These are phyloP conservation scores for Papilio polyxenes DNA, from an alignment of 1,140 invertebrate genomes.

Conservation along the genomic window DNA sequence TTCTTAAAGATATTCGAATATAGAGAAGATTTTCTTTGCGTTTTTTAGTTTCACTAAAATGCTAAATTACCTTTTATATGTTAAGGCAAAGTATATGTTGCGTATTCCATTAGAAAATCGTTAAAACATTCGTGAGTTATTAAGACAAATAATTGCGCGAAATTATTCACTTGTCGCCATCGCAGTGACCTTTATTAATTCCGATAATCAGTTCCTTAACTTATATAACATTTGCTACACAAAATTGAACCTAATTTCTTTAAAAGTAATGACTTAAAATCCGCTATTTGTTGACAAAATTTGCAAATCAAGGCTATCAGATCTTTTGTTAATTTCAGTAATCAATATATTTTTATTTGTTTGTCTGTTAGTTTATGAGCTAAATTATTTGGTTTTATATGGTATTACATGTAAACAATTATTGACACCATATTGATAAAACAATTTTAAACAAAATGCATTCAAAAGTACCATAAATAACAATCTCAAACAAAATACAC, in stretches of 20 bases:
- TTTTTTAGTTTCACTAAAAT: too few relatives aligned
- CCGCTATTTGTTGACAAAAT: background rate
- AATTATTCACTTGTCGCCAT: constrained; percentile 2
- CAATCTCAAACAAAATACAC: too few relatives aligned
- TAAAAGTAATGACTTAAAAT: background rate
- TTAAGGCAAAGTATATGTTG: background rate
- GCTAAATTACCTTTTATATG: background rate
- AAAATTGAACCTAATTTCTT: background rate
- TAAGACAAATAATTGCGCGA: background rate
- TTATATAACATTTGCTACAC: background rate
- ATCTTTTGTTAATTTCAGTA: background rate
- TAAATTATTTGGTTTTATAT: too few relatives aligned
- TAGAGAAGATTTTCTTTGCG: too few relatives aligned
- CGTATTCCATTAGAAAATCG: background rate
- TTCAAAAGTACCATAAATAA: too few relatives aligned
- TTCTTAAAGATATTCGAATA: too few relatives aligned
- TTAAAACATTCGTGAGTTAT: background rate
- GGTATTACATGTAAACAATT: too few relatives aligned
- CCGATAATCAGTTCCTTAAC: background rate
- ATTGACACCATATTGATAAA: too few relatives aligned
- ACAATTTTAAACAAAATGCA: too few relatives aligned
- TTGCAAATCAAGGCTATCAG: background rate
- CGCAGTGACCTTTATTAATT: constrained; percentile 16
- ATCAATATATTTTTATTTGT: background rate
- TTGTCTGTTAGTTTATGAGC: too few relatives aligned